Base-by-base conservation (phyloP, 2,797 vertebrate species). In the Ctenochaetus hawaiiensis region DNA sequence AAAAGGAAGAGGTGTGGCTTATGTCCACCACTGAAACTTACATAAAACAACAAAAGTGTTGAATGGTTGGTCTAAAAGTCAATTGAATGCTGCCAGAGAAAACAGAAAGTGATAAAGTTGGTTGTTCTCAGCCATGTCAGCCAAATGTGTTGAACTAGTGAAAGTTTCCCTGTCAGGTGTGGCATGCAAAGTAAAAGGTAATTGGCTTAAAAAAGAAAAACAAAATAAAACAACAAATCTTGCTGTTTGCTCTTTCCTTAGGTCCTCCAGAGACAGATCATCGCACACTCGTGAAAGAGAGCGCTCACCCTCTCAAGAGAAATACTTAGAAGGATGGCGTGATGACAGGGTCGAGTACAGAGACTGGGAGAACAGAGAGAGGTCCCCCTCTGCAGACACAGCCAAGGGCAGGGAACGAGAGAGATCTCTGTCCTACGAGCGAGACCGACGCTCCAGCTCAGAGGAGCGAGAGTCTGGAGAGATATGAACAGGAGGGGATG, bases 391-490 rank as follows among this genome's bases (percentile, higher is more conserved):
- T 7, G 91, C 91, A 2, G 91, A 94, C 87, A 87, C 78, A 77
- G 83, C 84, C 79, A 87, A 67, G 58, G 88, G 63, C 74, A 84
- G 71, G 48, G 94, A 94, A 16, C 87, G 93, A 75, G 95, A 96
- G 87, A 82, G 94, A 66, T 96, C 95, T 0, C 81, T 95, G 70
- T 96, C 95, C 0, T 84, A 67, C 1, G 95, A 96, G 85, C 90
- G 93, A 69, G 95, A 96, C 54, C 85, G 92, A 26, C 94, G 84
- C 34, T 95, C 95, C 81, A 96, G 95, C 87, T 96, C 95, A 0
- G 95, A 95, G 61, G 95, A 96, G 87, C 92, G 95, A 54, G 95
- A 96, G 86, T 96, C 92, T 0, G 87, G 91, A 1, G 90, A 88
- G 78, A 91, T 90, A 83, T 89, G 83, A 91, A 75, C 83, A 51